These are phyloP conservation scores for Aphelinus certus DNA, from an alignment of 1,140 invertebrate genomes.

Conservation along the genomic window DNA sequence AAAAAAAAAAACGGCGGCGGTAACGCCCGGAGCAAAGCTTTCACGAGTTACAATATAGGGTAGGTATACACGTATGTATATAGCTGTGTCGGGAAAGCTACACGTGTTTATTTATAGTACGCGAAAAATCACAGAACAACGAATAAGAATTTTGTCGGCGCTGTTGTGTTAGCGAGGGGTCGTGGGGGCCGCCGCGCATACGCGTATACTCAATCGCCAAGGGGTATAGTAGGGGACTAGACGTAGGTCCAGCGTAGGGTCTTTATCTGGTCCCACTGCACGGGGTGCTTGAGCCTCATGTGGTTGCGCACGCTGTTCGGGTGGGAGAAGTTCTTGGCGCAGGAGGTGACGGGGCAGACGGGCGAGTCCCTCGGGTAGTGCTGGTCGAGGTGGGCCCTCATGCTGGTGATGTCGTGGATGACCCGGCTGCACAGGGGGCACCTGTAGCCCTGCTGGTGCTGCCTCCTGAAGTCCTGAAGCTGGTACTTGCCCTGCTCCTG, in stretches of 20 bases:
- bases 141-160: no score
- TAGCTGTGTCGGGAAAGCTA: no score
- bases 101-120: no score
- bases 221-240: slow-evolving; percentile 29
- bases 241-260: slow-evolving; percentile 77
- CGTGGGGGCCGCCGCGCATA: no score
- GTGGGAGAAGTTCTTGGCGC: slow-evolving; percentile 79
- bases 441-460: slow-evolving; percentile 53
- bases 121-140: slow-evolving; percentile 6
- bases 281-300: slow-evolving; percentile 82
- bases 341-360: slow-evolving; percentile 78
- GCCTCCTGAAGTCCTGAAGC: slow-evolving; percentile 43
- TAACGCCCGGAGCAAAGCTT: neutral
- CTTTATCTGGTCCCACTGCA: slow-evolving; percentile 84
- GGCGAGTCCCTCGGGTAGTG: slow-evolving; percentile 85
- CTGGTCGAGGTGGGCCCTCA: slow-evolving; percentile 78
- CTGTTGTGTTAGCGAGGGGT: no score
- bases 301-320: slow-evolving; percentile 86
- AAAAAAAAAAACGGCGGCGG: neutral
- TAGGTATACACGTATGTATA: no score
- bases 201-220: no score
- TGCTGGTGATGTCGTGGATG: slow-evolving; percentile 71
- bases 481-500: slow-evolving; percentile 53
- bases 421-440: slow-evolving; percentile 78
- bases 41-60: no score